Base-by-base conservation (phyloP, 2,888 invertebrate genomes). In the Onthophagus sagittarius region DNA sequence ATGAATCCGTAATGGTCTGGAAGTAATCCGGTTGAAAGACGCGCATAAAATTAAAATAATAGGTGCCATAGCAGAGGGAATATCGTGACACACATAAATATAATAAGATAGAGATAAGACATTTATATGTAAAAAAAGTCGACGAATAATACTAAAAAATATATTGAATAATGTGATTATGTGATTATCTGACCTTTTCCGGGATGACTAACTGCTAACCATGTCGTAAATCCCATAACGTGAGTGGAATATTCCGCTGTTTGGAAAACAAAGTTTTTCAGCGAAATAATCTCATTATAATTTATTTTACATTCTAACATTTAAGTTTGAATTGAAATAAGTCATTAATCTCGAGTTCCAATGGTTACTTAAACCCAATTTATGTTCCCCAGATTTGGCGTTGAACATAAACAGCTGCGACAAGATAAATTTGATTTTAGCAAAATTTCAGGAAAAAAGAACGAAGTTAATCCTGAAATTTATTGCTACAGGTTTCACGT, bases 171-270 rank as follows among this genome's bases (percentile, higher is more conserved):
- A 23, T 9, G 39, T 53, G 39, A 23, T 53, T 53, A 53, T 53
- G 5, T 53, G 39, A 53, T 53, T 53, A 13, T 72, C 86, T 87
- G 86, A 88, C 87, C 87, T 88, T 88, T 87, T 78, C 83, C 83
- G 77, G 84, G 82, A 76, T 85, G 87, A 82, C 85, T 86, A 84
- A 87, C 84, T 77, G 87, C 85, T 83, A 87, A 86, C 88, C 88
- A 88, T 78, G 88, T 86, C 71, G 87, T 88, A 82, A 88, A 87
- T 82, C 87, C 87, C 82, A 87, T 86, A 80, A 86, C 85, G 75
- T 82, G 82, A 82, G 85, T 79, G 81, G 84, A 77, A 80, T 80
- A 81, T 78, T 83, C 81, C 75, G 82, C 82, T 85, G 84, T 79
- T 83, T 82, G 79, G 67, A 69, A 62, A 70, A 23, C 67, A 67